phyloP scores from a whole-genome alignment of 2,113 vertebrate species.

The Gymnocephalus cernua region DNA sequence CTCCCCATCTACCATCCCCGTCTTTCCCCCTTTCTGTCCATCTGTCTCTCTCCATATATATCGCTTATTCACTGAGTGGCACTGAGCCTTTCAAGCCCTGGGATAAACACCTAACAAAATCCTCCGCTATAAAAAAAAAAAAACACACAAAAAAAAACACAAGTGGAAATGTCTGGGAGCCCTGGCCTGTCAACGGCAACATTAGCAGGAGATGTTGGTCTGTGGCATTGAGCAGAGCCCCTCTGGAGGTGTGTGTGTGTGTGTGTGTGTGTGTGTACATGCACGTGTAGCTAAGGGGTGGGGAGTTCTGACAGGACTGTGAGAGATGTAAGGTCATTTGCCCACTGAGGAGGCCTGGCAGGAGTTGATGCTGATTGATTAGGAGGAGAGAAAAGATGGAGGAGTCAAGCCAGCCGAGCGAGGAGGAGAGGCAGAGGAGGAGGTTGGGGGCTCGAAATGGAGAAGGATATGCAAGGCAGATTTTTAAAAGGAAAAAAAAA shows the following conservation, averaged over 20 bases:
- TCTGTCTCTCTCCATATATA: constrained; percentile 46
- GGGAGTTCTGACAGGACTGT: constrained; percentile 68
- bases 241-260: constrained; percentile 33
- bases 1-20: background rate
- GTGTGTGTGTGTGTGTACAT: background rate
- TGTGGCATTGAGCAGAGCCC: constrained; percentile 49
- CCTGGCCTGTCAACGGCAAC: constrained; percentile 63
- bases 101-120: constrained; percentile 71
- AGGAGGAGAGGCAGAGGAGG: constrained; percentile 15
- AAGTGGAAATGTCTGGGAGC: constrained; percentile 65
- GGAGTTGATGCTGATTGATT: constrained; percentile 78
- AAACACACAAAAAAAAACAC: constrained; percentile 4
- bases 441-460: background rate
- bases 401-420: constrained; percentile 34
- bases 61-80: constrained; percentile 60
- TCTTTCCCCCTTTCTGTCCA: constrained; percentile 9
- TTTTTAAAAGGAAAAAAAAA: too few relatives aligned
- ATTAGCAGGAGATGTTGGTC: constrained; percentile 65
- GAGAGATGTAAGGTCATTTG: constrained; percentile 75
- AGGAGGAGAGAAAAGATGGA: constrained; percentile 62
- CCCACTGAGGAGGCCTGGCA: constrained; percentile 72
- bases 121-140: constrained; percentile 38
- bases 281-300: constrained; percentile 30
- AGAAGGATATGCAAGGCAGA: background rate
- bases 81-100: constrained; percentile 63